Evolutionary conservation across 2,888 invertebrate genomes (phyloP).

Genomic region (Galeopsomyia nigrocyanea): DNA sequence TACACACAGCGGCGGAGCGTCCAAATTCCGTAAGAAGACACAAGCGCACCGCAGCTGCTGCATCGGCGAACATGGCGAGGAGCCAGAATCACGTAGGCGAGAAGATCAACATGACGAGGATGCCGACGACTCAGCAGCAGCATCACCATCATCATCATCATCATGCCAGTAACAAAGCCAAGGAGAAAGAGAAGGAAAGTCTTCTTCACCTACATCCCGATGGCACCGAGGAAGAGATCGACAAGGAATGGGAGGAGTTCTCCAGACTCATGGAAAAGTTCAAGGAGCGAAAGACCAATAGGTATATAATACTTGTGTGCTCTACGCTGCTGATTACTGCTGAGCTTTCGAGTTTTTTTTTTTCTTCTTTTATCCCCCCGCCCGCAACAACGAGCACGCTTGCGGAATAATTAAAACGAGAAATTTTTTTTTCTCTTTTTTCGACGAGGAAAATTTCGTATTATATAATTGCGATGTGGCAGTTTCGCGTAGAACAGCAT

Average conservation of each 20-base stretch:
- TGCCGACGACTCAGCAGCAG: conserved; percentile 15
- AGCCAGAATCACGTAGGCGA: conserved; percentile 24
- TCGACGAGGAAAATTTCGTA: no score
- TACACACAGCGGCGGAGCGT: no score
- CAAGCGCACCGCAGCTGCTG: no score
- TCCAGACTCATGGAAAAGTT: conserved; percentile 71
- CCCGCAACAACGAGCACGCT: no score
- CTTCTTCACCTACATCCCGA: conserved; percentile 66
- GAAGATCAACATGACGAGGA: conserved; percentile 43
- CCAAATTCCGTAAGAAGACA: no score
- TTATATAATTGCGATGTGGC: no score
- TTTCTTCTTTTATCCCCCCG: no score
- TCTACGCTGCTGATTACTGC: not conserved
- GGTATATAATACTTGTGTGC: conserved; percentile 55
- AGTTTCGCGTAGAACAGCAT: no score
- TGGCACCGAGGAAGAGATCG: conserved; percentile 71
- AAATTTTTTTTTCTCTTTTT: no score
- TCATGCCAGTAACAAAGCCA: conserved; percentile 39
- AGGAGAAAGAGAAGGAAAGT: conserved; percentile 62
- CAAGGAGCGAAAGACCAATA: conserved; percentile 62
- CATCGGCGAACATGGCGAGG: conserved; percentile 29
- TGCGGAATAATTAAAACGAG: no score
- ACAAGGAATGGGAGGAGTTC: conserved; percentile 76
- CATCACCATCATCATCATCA: conserved; percentile 21
- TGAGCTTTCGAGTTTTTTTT: conserved; percentile 26